These are phyloP conservation scores for Lepus townsendii DNA, from an alignment of 2,797 vertebrate genomes.

Conservation along the genomic window DNA sequence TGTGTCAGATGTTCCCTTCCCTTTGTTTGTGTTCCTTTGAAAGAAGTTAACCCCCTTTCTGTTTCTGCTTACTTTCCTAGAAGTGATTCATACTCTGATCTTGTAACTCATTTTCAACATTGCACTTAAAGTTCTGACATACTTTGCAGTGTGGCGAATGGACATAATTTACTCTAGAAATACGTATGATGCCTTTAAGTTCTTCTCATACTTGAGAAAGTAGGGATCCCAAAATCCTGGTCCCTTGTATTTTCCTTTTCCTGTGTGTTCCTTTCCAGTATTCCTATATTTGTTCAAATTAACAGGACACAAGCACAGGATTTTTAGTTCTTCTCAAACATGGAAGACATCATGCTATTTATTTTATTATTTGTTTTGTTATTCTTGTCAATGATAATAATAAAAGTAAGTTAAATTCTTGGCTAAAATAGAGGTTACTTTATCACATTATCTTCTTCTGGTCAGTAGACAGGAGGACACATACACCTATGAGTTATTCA, in stretches of 20 bases:
- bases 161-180: constrained; percentile 55
- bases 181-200: neutral
- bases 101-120: constrained; percentile 42
- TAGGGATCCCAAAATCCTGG: neutral
- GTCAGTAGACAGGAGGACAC: neutral
- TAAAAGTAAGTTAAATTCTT: constrained; percentile 52
- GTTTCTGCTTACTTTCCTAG: constrained; percentile 67
- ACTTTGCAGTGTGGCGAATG: constrained; percentile 60
- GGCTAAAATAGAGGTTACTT: neutral
- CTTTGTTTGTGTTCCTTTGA: constrained; percentile 60
- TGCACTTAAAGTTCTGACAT: constrained; percentile 63
- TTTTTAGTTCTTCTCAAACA: neutral
- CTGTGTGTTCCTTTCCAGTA: neutral
- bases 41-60: constrained; percentile 66
- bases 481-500: neutral
- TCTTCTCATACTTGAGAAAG: constrained; percentile 27
- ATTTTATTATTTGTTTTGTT: constrained; percentile 24
- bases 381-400: constrained; percentile 12
- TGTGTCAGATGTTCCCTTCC: constrained; percentile 59
- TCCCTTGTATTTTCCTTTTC: neutral
- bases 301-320: neutral
- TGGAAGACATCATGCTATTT: neutral
- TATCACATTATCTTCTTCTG: neutral
- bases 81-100: constrained; percentile 53
- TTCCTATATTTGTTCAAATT: neutral